These are phyloP conservation scores for Chauna torquata DNA, from an alignment of 2,113 vertebrate species.

Conservation along the genomic window DNA sequence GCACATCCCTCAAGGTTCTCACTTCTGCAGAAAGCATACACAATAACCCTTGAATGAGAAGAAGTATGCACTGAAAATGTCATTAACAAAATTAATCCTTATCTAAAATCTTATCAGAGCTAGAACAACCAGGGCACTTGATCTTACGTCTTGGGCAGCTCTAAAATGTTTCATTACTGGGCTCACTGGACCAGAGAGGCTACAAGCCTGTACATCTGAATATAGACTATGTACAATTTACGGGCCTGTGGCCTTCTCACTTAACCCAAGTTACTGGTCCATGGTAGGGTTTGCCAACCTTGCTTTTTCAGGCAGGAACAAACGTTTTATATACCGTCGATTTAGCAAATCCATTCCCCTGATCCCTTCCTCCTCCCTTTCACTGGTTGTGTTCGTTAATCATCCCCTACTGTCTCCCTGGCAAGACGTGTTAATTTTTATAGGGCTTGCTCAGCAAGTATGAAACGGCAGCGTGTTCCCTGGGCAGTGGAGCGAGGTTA, in stretches of 20 bases:
- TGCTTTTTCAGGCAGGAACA: slow-evolving; percentile 35
- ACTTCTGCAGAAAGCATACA: not conserved
- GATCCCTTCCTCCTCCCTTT: not conserved
- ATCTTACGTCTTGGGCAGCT: not conserved
- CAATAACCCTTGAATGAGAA: not conserved
- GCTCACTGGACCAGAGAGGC: slow-evolving; percentile 58
- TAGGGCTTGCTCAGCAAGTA: not conserved
- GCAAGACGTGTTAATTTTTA: not conserved
- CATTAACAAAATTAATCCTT: slow-evolving; percentile 57
- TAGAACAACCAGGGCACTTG: not conserved
- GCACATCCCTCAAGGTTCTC: not conserved
- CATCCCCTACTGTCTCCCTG: not conserved
- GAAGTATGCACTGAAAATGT: not conserved
- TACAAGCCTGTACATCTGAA: slow-evolving; percentile 28
- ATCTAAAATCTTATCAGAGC: slow-evolving; percentile 23
- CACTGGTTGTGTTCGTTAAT: not conserved
- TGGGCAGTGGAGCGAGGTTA: rapidly evolving
- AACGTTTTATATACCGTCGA: slow-evolving; percentile 38
- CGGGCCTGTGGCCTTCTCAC: not conserved
- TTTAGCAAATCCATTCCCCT: not conserved
- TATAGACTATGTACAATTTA: slow-evolving; percentile 45
- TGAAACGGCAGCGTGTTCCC: not conserved
- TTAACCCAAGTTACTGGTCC: slow-evolving; percentile 61
- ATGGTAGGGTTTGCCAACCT: slow-evolving; percentile 40
- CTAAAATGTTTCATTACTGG: slow-evolving; percentile 60